Conservation (phyloP, 1,140 invertebrate species). For the Capitella teleta region DNA sequence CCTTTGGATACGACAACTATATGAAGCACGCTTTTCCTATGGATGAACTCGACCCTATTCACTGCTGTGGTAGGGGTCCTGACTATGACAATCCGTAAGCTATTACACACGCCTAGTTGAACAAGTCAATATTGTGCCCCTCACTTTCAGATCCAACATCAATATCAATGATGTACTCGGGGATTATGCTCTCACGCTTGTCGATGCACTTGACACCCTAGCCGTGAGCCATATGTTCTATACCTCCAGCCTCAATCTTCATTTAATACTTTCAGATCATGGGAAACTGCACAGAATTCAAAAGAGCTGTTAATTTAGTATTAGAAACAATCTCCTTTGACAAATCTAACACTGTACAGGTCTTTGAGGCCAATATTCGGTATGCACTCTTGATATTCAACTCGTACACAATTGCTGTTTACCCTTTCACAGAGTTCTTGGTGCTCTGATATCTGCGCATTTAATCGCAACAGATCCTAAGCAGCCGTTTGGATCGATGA, state of each 20-base stretch:
- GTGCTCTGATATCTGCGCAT: slow-evolving; percentile 56
- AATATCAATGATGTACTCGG: slow-evolving; percentile 65
- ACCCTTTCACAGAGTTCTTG: slow-evolving; percentile 51
- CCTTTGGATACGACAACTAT: slow-evolving; percentile 49
- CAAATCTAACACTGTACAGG: slow-evolving; percentile 55
- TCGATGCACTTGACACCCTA: slow-evolving; percentile 49
- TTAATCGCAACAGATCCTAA: slow-evolving; percentile 52
- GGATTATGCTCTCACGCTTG: slow-evolving; percentile 50
- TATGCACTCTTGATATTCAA: slow-evolving; percentile 20
- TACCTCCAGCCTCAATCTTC: background rate
- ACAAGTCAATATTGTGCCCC: background rate
- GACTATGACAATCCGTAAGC: slow-evolving; percentile 53
- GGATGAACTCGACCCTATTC: slow-evolving; percentile 51
- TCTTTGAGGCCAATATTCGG: slow-evolving; percentile 61
- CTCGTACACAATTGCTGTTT: too few relatives aligned
- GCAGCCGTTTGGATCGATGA: slow-evolving; percentile 51
- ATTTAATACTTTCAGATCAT: slow-evolving; percentile 37
- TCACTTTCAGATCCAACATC: slow-evolving; percentile 51
- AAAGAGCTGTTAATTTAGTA: slow-evolving; percentile 51
- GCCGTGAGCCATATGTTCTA: slow-evolving; percentile 31
- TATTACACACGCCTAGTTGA: background rate
- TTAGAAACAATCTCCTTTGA: slow-evolving; percentile 54
- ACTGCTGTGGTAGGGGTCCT: slow-evolving; percentile 49
- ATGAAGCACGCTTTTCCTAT: slow-evolving; percentile 50
- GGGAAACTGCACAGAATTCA: slow-evolving; percentile 50